Evolutionary conservation across 64 coral and sea anemone genomes (phyloP).

Genomic region (Montipora cactus): DNA sequence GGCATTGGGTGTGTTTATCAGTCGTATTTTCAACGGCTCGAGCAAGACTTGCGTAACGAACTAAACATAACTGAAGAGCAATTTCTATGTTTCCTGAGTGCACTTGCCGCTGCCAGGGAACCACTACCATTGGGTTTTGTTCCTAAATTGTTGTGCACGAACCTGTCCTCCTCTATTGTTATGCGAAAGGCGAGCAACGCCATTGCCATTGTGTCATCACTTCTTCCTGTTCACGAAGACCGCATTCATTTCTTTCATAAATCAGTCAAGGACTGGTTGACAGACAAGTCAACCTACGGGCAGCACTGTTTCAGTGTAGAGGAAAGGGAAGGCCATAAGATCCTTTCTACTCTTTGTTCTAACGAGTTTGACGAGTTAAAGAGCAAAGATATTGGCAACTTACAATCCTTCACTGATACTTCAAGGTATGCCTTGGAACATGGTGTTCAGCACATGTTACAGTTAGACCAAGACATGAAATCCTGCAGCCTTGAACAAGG

Average conservation of each 20-base stretch:
- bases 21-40: background rate
- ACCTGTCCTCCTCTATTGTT: background rate
- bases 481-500: background rate
- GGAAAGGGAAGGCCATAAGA: background rate
- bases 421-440: slow-evolving; percentile 6
- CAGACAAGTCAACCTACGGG: background rate
- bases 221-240: slow-evolving; percentile 13
- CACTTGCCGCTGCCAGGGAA: background rate
- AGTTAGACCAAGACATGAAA: background rate
- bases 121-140: background rate
- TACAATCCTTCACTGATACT: background rate
- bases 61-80: background rate
- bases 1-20: background rate
- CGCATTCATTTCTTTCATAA: slow-evolving; percentile 24
- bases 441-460: background rate
- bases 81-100: background rate
- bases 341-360: slow-evolving; percentile 3
- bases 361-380: background rate
- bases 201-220: background rate
- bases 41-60: background rate
- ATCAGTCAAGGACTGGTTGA: slow-evolving; percentile 32
- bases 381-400: background rate
- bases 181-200: background rate
- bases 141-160: background rate
- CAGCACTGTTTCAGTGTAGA: background rate